Conservation (phyloP, 2,797 vertebrate species). For the Lindbergichthys nudifrons region DNA sequence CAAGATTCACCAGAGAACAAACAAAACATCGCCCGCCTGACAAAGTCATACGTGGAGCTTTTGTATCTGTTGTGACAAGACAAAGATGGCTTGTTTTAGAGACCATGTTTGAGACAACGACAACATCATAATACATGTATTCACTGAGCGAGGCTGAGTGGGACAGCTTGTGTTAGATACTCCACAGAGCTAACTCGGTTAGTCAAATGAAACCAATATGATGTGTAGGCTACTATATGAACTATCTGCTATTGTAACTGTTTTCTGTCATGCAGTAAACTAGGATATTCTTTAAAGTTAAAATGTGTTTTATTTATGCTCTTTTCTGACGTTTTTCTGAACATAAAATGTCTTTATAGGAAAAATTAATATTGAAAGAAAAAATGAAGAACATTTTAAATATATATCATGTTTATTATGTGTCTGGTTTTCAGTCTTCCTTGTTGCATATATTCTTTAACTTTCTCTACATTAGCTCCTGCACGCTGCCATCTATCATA, state of each 20-base stretch:
- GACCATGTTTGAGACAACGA: slow-evolving; percentile 29
- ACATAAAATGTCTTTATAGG: background rate
- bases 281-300: background rate
- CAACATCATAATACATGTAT: slow-evolving; percentile 27
- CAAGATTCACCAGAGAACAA: slow-evolving; percentile 69
- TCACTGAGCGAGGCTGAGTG: slow-evolving; percentile 21
- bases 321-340: background rate
- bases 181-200: background rate
- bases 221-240: background rate
- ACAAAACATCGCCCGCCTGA: slow-evolving; percentile 65
- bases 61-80: slow-evolving; percentile 63
- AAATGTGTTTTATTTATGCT: too few relatives aligned
- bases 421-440: background rate
- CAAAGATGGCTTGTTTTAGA: slow-evolving; percentile 58
- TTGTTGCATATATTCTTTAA: background rate
- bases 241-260: too few relatives aligned
- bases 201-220: background rate
- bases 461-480: slow-evolving; percentile 13
- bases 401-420: background rate
- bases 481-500: slow-evolving; percentile 18
- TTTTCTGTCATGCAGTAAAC: background rate
- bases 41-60: slow-evolving; percentile 59
- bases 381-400: background rate
- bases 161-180: background rate
- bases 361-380: background rate